A percentile compares a stretch with the other conserved stretches of the same genome.
Conservation (phyloP, 2,113 vertebrate genomes). For the Sardina pilchardus region DNA sequence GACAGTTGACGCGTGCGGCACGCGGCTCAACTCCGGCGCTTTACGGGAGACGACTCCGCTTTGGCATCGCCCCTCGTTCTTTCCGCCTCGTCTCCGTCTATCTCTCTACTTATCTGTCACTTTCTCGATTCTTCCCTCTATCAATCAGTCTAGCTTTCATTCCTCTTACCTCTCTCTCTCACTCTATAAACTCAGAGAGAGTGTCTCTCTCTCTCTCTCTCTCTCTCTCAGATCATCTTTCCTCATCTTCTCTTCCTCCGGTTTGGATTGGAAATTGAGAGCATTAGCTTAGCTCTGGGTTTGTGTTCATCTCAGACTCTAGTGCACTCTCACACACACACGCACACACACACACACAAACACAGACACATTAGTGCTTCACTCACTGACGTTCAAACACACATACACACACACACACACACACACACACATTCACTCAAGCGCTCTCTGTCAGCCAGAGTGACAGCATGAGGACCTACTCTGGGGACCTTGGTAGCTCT, state of each 20-base stretch:
- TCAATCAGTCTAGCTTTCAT: not conserved
- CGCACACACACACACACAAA: not conserved
- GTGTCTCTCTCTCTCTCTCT: not conserved
- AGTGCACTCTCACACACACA: not conserved
- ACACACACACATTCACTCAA: not conserved
- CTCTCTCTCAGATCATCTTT: not conserved
- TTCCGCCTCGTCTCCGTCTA: not conserved
- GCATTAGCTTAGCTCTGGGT: not conserved
- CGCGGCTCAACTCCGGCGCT: not conserved
- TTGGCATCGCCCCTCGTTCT: not conserved
- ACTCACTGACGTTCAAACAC: not conserved
- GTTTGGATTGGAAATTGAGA: not conserved
- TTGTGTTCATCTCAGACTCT: not conserved
- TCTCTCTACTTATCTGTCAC: not conserved
- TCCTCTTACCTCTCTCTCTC: not conserved
- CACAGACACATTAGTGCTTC: not conserved
- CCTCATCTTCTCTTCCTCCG: not conserved
- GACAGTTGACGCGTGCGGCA: not conserved
- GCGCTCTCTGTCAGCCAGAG: not conserved
- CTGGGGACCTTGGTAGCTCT: not conserved
- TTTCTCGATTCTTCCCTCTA: not conserved
- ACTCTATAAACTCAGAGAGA: not conserved
- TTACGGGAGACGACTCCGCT: not conserved
- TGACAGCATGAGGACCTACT: not conserved
- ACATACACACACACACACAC: not conserved